A percentile compares a stretch with the other conserved stretches of the same genome.
Evolutionary conservation across 2,797 vertebrate genomes (phyloP).

Genomic region (Halcyon badia): DNA sequence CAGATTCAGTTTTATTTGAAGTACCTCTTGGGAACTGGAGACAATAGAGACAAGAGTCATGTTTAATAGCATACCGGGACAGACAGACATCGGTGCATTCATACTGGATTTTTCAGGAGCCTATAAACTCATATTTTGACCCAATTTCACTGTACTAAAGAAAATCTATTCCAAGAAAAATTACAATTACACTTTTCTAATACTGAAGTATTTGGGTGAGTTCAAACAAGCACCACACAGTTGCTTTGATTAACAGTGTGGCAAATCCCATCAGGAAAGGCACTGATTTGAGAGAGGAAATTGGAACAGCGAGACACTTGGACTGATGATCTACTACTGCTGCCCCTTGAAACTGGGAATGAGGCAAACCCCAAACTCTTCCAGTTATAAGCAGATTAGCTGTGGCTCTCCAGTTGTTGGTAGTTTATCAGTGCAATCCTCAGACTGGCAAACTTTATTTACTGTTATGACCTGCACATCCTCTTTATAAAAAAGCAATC

Average conservation of each 20-base stretch:
- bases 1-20: not conserved
- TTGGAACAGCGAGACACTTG: fast-evolving
- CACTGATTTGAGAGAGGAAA: not conserved
- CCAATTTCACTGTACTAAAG: not conserved
- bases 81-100: not conserved
- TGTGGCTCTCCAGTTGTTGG: not conserved
- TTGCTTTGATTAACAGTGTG: not conserved
- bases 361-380: not conserved
- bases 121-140: not conserved
- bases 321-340: not conserved
- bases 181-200: not conserved
- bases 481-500: not conserved
- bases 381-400: not conserved
- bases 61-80: not conserved
- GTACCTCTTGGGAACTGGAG: not conserved
- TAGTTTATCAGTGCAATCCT: not conserved
- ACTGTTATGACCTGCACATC: not conserved
- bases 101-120: not conserved
- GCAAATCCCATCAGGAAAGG: not conserved
- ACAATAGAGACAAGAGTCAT: not conserved
- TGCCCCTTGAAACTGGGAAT: not conserved
- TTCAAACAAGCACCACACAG: not conserved
- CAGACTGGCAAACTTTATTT: not conserved
- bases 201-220: not conserved
- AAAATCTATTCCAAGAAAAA: not conserved